A percentile compares a stretch with the other conserved stretches of the same genome.
Conservation (phyloP, 2,797 vertebrate species). For the Phataginus tetradactyla region DNA sequence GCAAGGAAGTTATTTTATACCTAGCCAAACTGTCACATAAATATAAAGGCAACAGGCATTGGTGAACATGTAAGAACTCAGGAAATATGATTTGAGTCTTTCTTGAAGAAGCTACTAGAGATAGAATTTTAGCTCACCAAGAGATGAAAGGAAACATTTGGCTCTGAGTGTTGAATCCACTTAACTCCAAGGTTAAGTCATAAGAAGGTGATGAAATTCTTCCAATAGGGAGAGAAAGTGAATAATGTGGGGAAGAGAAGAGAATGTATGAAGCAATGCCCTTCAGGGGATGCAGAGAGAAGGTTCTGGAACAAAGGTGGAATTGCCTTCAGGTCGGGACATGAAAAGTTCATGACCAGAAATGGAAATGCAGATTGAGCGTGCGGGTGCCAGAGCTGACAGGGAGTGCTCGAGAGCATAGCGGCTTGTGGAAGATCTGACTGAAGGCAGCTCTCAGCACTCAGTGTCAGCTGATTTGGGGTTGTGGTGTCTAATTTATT, state of each 20-base stretch:
- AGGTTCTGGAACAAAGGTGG: neutral
- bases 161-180: neutral
- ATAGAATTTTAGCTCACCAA: neutral
- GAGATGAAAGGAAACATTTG: neutral
- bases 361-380: neutral
- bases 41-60: neutral
- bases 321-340: neutral
- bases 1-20: neutral
- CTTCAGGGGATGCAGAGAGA: neutral
- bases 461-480: neutral
- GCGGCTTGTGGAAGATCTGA: too few relatives aligned
- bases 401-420: rapidly evolving
- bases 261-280: too few relatives aligned
- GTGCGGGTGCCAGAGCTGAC: neutral
- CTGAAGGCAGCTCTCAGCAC: neutral
- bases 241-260: neutral
- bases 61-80: neutral
- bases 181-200: neutral
- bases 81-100: neutral
- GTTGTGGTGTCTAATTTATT: too few relatives aligned
- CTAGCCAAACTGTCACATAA: neutral
- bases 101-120: neutral
- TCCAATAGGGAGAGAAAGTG: neutral
- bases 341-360: neutral
- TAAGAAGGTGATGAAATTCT: neutral